Base-by-base conservation (phyloP, 1,140 invertebrate species). In the Atta colombica region DNA sequence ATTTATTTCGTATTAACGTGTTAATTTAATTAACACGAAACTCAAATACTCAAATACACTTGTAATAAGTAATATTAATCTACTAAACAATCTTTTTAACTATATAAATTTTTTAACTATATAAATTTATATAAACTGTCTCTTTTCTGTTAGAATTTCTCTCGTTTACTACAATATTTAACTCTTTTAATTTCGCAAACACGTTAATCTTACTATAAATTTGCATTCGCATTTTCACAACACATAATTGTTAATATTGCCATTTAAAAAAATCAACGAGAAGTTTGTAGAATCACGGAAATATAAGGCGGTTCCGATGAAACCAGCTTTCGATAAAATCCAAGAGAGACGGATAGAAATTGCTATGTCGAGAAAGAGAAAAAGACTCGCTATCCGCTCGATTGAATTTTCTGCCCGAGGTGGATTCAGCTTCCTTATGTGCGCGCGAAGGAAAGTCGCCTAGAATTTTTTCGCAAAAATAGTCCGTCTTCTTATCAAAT, bases 331-430 rank as follows among this genome's bases (percentile, higher is more conserved):
- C 18, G n/a, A 61, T 12, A 28, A 25, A 65, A 61, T 61, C n/a
- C 51, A 1, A 55, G 10, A 58, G 14, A 77, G 60, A 31, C 45
- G n/a, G 45, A 68, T 53, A 53, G n/a, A 28, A 66, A 80, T 51
- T 65, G 77, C 39, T 28, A 60, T 45, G 68, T 81, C 45, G 63
- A 77, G 72, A 66, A 18, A 77, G n/a, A 84, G 55, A 72, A 35
- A 77, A 35, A 10, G 16, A 74, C 18, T 84, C 28, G 18, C 55
- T 72, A 74, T 82, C 53, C 18, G 80, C 55, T 63, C 39, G 55
- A 84, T 84, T 74, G 58, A 84, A 74, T 74, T 74, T 72, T 72
- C 68, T 72, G 39, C 53, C 55, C 68, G 31, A 31, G 35, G 39
- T 82, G 25, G 7, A 49, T 49, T 69, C 80, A 49, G 39, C 25